Evolutionary conservation across 2,888 invertebrate species (phyloP).

Genomic region (Cheilosia scutellata): DNA sequence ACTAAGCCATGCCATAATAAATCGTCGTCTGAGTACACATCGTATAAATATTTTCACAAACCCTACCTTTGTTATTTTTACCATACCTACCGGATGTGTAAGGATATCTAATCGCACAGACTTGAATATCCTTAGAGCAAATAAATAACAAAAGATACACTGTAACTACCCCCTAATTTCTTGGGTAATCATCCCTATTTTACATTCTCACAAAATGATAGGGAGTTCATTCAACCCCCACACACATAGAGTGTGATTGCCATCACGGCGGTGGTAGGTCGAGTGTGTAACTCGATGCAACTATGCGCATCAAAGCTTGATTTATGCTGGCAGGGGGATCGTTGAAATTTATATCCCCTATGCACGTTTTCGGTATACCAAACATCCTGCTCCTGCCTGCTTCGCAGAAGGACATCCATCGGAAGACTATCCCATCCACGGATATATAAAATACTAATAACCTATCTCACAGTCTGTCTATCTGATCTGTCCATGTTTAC

Average conservation of each 20-base stretch:
- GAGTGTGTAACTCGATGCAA: slow-evolving; percentile 65
- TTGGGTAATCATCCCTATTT: slow-evolving; percentile 40
- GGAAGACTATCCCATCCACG: slow-evolving; percentile 4
- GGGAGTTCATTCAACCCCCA: slow-evolving; percentile 62
- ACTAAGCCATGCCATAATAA: slow-evolving; percentile 28
- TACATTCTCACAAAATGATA: not conserved
- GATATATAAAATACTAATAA: slow-evolving; percentile 49
- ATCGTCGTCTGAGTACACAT: slow-evolving; percentile 24
- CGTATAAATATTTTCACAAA: not conserved
- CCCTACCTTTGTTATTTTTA: slow-evolving; percentile 28
- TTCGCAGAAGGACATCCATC: slow-evolving; percentile 36
- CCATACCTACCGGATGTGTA: not conserved
- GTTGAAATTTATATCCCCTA: not conserved
- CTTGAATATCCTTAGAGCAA: slow-evolving; percentile 18
- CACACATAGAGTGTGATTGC: slow-evolving; percentile 19
- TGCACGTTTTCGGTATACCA: slow-evolving; percentile 40
- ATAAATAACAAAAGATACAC: slow-evolving; percentile 37
- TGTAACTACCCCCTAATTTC: slow-evolving; percentile 32
- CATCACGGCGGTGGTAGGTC: slow-evolving; percentile 61
- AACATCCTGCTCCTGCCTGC: slow-evolving; percentile 44
- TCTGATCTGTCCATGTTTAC: slow-evolving; percentile 10
- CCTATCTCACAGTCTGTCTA: slow-evolving; percentile 46
- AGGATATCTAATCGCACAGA: slow-evolving; percentile 5
- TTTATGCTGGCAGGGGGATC: slow-evolving; percentile 67
- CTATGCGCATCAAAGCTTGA: slow-evolving; percentile 49